phyloP scores from a whole-genome alignment of 2,113 vertebrate species.

The Physeter macrocephalus region DNA sequence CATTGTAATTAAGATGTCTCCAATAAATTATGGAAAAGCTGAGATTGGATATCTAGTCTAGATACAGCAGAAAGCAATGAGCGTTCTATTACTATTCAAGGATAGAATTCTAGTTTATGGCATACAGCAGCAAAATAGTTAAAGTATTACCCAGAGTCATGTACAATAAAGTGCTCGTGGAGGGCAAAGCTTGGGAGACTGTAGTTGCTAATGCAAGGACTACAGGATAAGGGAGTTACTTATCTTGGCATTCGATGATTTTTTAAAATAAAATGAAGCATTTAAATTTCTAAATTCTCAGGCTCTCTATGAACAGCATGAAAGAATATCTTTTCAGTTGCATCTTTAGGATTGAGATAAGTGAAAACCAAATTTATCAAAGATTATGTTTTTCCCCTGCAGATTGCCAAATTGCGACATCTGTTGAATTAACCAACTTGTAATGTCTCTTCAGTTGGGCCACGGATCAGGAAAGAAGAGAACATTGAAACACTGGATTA shows the following conservation, averaged over 20 bases:
- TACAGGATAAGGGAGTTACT: not conserved
- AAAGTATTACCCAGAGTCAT: not conserved
- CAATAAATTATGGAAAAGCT: not conserved
- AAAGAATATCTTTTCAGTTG: constrained; percentile 10
- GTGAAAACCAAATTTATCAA: constrained; percentile 4
- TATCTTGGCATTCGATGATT: not conserved
- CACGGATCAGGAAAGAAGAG: not conserved
- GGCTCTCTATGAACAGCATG: not conserved
- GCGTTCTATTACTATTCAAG: not conserved
- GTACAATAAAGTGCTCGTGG: not conserved
- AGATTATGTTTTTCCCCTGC: not conserved
- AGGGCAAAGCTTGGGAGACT: not conserved
- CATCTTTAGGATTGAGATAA: constrained; percentile 17
- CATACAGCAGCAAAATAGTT: not conserved
- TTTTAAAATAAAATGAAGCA: not conserved
- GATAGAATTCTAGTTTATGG: not conserved
- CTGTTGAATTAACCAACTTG: not conserved
- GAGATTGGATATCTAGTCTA: not conserved
- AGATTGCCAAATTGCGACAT: constrained; percentile 21
- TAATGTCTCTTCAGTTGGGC: not conserved
- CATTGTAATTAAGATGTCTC: not conserved
- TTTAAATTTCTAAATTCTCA: not conserved
- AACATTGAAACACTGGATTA: not conserved
- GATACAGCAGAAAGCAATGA: not conserved
- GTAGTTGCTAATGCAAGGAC: not conserved